phyloP scores from a whole-genome alignment of 2,797 vertebrate species.

The Falco berigora region DNA sequence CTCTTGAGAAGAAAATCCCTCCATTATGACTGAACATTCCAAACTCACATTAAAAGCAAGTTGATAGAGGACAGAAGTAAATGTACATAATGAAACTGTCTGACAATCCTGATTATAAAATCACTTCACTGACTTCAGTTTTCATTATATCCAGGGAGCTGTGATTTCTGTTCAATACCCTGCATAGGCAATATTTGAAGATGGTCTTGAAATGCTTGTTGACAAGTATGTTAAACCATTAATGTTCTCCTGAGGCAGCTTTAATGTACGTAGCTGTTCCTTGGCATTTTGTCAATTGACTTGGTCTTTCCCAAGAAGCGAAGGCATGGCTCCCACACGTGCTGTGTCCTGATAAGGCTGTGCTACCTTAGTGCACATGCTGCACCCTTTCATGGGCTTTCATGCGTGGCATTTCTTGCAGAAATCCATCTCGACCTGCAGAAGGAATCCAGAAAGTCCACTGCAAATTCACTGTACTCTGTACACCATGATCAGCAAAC shows the following conservation, averaged over 20 bases:
- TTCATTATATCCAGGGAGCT: background rate
- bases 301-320: background rate
- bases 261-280: background rate
- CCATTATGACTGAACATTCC: background rate
- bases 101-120: background rate
- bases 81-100: background rate
- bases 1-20: background rate
- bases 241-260: background rate
- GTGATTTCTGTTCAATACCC: background rate
- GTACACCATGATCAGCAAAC: rapidly evolving
- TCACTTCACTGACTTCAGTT: background rate
- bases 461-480: background rate
- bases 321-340: background rate
- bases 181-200: background rate
- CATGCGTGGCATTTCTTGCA: rapidly evolving
- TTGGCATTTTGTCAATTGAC: background rate
- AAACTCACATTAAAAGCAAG: background rate
- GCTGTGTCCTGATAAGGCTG: rapidly evolving
- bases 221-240: background rate
- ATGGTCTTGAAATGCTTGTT: conserved; percentile 9
- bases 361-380: background rate
- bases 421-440: background rate
- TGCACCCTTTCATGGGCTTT: background rate
- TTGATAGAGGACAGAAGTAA: background rate
- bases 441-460: background rate